These are phyloP conservation scores for Smutsia gigantea DNA, from an alignment of 2,797 vertebrate species.

Conservation along the genomic window DNA sequence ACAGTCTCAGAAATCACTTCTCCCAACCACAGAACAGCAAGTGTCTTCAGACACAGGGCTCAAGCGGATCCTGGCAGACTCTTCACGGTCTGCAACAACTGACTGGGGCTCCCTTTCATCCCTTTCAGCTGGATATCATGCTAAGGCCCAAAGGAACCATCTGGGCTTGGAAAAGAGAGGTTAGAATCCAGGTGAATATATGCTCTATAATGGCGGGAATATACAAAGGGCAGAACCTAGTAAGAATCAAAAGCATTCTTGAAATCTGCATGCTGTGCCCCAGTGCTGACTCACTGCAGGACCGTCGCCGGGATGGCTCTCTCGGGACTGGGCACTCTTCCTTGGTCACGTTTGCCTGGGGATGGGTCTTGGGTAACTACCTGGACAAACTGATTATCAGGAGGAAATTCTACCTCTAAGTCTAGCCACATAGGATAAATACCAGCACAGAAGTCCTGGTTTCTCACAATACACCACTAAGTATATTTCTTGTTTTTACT, in stretches of 20 bases:
- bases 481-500: background rate
- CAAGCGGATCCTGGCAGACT: background rate
- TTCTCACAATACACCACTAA: background rate
- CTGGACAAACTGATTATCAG: background rate
- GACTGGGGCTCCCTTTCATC: background rate
- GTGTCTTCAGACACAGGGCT: background rate
- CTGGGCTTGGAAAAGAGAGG: background rate
- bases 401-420: background rate
- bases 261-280: background rate
- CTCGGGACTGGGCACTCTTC: background rate
- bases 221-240: background rate
- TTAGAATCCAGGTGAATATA: background rate
- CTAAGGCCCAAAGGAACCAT: background rate
- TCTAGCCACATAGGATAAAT: background rate
- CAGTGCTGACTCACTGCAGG: background rate
- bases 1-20: background rate
- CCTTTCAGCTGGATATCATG: background rate
- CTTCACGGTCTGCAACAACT: background rate
- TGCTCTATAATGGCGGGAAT: accelerated
- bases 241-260: background rate
- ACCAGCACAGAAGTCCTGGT: background rate
- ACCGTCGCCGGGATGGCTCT: accelerated
- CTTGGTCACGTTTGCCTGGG: background rate
- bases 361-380: background rate
- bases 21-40: background rate